Percentiles rank a stretch among this genome's conserved stretches.
phyloP scores from a whole-genome alignment of 1,140 invertebrate species.

The Aphaenogaster floridana region DNA sequence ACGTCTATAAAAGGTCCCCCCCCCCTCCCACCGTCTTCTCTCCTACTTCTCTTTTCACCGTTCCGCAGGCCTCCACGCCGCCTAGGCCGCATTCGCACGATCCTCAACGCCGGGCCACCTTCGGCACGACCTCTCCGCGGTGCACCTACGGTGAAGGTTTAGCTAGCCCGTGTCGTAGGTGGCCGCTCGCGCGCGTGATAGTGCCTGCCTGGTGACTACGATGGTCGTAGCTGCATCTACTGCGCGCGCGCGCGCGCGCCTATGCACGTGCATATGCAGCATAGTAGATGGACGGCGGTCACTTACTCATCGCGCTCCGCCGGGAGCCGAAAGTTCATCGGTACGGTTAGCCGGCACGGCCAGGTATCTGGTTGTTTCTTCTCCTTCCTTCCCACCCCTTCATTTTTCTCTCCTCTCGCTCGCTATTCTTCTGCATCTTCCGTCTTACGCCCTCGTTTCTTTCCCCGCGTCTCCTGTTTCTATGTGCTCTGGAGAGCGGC shows the following conservation, averaged over 20 bases:
- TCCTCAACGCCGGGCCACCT: constrained; percentile 84
- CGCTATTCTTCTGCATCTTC: not conserved
- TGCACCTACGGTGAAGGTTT: constrained; percentile 77
- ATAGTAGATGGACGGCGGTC: constrained; percentile 72
- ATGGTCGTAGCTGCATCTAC: constrained; percentile 9
- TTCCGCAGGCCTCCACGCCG: constrained; percentile 71
- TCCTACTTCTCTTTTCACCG: constrained; percentile 69
- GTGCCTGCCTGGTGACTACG: constrained; percentile 8
- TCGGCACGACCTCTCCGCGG: constrained; percentile 83
- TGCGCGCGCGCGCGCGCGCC: not conserved
- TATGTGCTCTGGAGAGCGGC: constrained; percentile 7
- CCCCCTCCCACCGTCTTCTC: not conserved
- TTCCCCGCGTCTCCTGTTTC: constrained; percentile 10
- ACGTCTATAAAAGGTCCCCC: constrained; percentile 73
- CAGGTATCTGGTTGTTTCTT: constrained; percentile 53
- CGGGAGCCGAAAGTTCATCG: constrained; percentile 78
- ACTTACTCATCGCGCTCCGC: constrained; percentile 71
- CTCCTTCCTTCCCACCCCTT: not conserved
- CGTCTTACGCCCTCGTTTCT: not conserved
- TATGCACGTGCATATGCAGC: constrained; percentile 16
- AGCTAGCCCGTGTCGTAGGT: constrained; percentile 72
- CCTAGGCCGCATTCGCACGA: constrained; percentile 84
- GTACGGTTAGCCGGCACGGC: constrained; percentile 75
- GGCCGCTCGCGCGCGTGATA: constrained; percentile 65
- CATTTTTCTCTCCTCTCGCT: not conserved